Conservation (phyloP, 2,113 vertebrate species). For the Rhinolophus ferrumequinum region DNA sequence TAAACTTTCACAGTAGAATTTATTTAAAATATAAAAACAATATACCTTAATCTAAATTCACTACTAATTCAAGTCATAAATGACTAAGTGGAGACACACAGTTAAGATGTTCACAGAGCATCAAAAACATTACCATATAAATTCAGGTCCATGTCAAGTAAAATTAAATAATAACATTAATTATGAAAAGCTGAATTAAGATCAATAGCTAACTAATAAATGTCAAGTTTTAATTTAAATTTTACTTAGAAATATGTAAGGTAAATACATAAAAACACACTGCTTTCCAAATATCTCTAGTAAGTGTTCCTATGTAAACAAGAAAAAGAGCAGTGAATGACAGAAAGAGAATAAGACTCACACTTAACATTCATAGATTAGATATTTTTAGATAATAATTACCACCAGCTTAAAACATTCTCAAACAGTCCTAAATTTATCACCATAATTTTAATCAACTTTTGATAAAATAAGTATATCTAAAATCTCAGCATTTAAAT, state of each 20-base stretch:
- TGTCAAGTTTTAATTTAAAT: slow-evolving; percentile 23
- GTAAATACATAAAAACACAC: not conserved
- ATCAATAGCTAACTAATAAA: not conserved
- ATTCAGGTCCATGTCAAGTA: not conserved
- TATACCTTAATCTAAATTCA: not conserved
- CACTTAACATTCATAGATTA: not conserved
- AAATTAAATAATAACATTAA: slow-evolving; percentile 8
- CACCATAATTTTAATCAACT: not conserved
- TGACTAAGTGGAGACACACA: not conserved
- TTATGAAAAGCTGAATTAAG: slow-evolving; percentile 39
- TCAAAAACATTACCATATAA: slow-evolving; percentile 36
- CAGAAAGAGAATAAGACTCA: not conserved
- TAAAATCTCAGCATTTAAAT: slow-evolving; percentile 44
- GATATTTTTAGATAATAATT: not conserved
- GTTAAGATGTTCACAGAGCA: slow-evolving; percentile 12
- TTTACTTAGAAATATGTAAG: not conserved
- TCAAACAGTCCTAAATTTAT: not conserved
- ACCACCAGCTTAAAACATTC: slow-evolving; percentile 26
- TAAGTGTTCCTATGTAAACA: not conserved
- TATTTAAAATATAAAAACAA: slow-evolving; percentile 38
- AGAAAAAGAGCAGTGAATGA: not conserved
- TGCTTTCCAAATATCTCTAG: slow-evolving; percentile 19
- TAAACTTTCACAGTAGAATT: not conserved
- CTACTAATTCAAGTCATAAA: not conserved
- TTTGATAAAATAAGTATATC: slow-evolving; percentile 28